Percentiles rank a stretch among this genome's conserved stretches.
Conservation (phyloP, 2,113 vertebrate species). For the Eonycteris spelaea region DNA sequence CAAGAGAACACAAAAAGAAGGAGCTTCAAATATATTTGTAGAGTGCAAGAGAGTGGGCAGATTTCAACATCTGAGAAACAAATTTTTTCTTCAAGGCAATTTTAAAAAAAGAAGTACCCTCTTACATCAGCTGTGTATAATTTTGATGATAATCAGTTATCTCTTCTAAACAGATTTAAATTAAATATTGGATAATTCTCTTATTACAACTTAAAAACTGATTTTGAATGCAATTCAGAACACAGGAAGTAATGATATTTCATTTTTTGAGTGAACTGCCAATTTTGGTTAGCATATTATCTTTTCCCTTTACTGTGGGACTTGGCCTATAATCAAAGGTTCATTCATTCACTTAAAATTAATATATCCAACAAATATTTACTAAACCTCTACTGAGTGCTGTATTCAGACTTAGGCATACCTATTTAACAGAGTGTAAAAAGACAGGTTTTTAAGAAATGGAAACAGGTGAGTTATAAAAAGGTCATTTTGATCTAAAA, state of each 20-base stretch:
- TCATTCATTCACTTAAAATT: constrained; percentile 17
- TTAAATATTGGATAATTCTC: constrained; percentile 30
- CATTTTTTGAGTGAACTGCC: background rate
- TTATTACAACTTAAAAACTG: background rate
- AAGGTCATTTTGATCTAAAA: background rate
- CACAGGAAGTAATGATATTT: background rate
- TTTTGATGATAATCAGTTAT: background rate
- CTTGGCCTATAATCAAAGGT: background rate
- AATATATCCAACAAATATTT: constrained; percentile 15
- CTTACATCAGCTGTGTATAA: background rate
- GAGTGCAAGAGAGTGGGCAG: background rate
- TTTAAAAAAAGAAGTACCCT: background rate
- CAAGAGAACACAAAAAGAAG: constrained; percentile 24
- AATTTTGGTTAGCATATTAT: constrained; percentile 12
- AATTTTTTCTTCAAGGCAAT: constrained; percentile 39
- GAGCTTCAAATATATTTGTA: background rate
- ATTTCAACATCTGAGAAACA: constrained; percentile 8
- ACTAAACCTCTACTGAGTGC: background rate
- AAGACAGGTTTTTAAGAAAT: background rate
- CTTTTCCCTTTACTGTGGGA: background rate
- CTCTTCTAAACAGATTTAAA: constrained; percentile 16
- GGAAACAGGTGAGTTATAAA: background rate
- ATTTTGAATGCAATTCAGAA: constrained; percentile 34
- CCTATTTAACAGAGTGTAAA: background rate
- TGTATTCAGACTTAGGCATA: background rate